These are phyloP conservation scores for Callospermophilus lateralis DNA, from an alignment of 2,113 vertebrate genomes.

Conservation along the genomic window DNA sequence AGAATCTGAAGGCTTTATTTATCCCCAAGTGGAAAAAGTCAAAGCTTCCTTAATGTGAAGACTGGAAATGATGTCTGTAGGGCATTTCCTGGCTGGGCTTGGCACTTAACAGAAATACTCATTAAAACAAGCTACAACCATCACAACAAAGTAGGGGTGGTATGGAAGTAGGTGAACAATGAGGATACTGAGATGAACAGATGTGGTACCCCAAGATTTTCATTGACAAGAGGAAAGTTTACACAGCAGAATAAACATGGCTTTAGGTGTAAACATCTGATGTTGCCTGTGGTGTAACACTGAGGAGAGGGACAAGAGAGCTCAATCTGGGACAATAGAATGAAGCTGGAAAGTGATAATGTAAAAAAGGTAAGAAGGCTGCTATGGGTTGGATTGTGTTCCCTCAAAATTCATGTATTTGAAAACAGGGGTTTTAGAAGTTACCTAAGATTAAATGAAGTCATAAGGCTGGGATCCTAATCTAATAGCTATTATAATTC, in stretches of 20 bases:
- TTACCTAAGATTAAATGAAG: background rate
- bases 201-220: background rate
- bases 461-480: background rate
- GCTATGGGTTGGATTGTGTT: background rate
- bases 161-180: background rate
- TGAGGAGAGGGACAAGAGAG: background rate
- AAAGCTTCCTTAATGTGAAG: background rate
- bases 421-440: background rate
- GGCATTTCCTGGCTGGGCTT: background rate
- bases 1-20: background rate
- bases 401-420: background rate
- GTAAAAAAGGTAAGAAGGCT: background rate
- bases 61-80: background rate
- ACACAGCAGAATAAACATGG: background rate
- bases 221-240: background rate
- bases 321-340: background rate
- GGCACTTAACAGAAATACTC: background rate
- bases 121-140: background rate
- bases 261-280: background rate
- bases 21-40: background rate
- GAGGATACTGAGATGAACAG: background rate
- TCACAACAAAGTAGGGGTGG: background rate
- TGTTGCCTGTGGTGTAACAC: background rate
- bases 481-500: background rate
- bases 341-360: background rate